Conservation (phyloP, 2,113 vertebrate species). For the Budorcas taxicolor region DNA sequence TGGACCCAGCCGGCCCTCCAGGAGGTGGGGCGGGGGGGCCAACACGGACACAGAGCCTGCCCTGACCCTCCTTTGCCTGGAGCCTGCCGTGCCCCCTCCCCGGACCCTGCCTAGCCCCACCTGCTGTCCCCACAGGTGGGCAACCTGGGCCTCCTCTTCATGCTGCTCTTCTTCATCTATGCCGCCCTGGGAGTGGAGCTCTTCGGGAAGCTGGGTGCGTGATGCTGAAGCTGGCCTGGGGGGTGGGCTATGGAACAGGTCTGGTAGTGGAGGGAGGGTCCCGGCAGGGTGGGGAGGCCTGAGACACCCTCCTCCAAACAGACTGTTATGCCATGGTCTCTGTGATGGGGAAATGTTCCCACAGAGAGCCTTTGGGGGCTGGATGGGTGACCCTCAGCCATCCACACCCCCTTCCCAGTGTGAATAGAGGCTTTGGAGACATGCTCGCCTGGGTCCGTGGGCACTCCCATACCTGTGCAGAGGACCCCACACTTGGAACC, state of each 20-base stretch:
- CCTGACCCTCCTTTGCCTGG: not conserved
- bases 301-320: accelerated
- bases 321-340: not conserved
- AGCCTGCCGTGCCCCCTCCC: not conserved
- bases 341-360: not conserved
- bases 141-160: slow-evolving; percentile 98
- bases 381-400: not conserved
- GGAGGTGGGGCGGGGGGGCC: accelerated
- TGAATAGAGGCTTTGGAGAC: not conserved
- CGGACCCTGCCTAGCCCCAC: not conserved
- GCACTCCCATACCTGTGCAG: not conserved
- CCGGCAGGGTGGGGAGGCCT: not conserved
- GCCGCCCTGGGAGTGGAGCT: slow-evolving; percentile 98
- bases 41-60: not conserved
- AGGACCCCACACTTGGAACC: not conserved
- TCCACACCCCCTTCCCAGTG: accelerated
- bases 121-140: slow-evolving; percentile 86
- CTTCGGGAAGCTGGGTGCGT: slow-evolving; percentile 96
- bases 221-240: accelerated
- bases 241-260: accelerated
- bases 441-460: accelerated
- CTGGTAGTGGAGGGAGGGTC: not conserved
- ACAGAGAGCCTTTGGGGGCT: not conserved
- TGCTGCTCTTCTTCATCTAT: slow-evolving; percentile 99
- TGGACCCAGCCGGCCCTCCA: not conserved